These are phyloP conservation scores for Caenorhabditis briggsae DNA, from an alignment of 1,140 invertebrate species.

Conservation along the genomic window DNA sequence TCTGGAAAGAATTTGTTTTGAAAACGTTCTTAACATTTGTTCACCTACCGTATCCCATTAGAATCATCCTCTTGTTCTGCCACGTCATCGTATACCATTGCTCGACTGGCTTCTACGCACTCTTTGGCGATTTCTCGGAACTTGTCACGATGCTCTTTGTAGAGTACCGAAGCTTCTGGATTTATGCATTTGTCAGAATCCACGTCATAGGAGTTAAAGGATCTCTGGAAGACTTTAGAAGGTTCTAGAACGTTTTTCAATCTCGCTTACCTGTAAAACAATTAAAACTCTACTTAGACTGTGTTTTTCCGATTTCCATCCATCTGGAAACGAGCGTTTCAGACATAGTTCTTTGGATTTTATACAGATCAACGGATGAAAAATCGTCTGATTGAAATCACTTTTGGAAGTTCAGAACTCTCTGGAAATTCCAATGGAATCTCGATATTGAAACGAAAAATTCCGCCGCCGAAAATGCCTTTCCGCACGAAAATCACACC, in stretches of 20 bases:
- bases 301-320: conserved; percentile 41
- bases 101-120: conserved; percentile 23
- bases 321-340: conserved; percentile 31
- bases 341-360: conserved; percentile 8
- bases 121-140: conserved; percentile 39
- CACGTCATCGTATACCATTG: conserved; percentile 21
- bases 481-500: conserved; percentile 43
- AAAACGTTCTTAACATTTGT: neutral
- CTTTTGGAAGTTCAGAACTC: neutral
- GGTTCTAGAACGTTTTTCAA: too few relatives aligned
- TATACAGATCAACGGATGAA: conserved; percentile 21
- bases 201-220: conserved; percentile 39
- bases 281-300: conserved; percentile 1
- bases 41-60: neutral
- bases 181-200: conserved; percentile 20
- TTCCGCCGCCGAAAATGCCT: conserved; percentile 41
- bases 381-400: conserved; percentile 4
- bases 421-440: conserved; percentile 25
- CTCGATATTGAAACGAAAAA: conserved; percentile 28
- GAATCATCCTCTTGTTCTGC: neutral
- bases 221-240: conserved; percentile 11
- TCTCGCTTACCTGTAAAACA: conserved; percentile 25
- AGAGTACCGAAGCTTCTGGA: conserved; percentile 9
- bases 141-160: conserved; percentile 33
- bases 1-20: neutral